Base-by-base conservation (phyloP, 2,888 invertebrate genomes). In the Maniola hyperantus region DNA sequence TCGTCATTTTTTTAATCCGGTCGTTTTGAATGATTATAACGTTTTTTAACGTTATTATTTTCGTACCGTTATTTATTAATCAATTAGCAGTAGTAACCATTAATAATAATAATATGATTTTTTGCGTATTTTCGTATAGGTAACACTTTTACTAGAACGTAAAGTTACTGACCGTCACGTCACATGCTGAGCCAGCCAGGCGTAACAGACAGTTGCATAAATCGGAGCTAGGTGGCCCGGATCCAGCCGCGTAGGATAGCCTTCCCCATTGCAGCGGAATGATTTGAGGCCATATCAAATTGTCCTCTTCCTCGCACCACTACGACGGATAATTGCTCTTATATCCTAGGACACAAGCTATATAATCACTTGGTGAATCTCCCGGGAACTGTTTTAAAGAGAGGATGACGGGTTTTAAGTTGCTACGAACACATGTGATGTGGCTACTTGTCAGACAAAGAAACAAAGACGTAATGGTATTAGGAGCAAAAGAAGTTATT, bases 231-330 rank as follows among this genome's bases (percentile, higher is more conserved):
- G 81, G 77, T 82, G 74, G 82, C 79, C 81, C 84, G 84, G 84
- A 87, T 89, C 85, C 83, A 77, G 74, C 65, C 73, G 83, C 77
- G 87, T 86, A 85, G 87, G 87, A 83, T 84, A 86, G 81, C 84
- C 88, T 87, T 86, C 91, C 91, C 91, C 77, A 77, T 75, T 76
- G 78, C 84, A 85, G 72, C 77, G 84, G 82, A 84, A 80, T 83
- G 88, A 89, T 92, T 91, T 91, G 91, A 91, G 91, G 91, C 88
- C 91, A 87, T 78, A 77, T 80, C 86, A 91, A 92, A 91, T 91
- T 89, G 91, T 81, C 74, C 82, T 82, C 91, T 88, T 92, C 92
- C 91, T 90, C 84, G 76, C 85, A 71, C 71, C 70, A 73, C 73
- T 78, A 76, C 79, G 77, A 68, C 70, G 79, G 76, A 88, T 87